Evolutionary conservation across 2,888 invertebrate genomes (phyloP).

Genomic region (Periphyllus acericola): DNA sequence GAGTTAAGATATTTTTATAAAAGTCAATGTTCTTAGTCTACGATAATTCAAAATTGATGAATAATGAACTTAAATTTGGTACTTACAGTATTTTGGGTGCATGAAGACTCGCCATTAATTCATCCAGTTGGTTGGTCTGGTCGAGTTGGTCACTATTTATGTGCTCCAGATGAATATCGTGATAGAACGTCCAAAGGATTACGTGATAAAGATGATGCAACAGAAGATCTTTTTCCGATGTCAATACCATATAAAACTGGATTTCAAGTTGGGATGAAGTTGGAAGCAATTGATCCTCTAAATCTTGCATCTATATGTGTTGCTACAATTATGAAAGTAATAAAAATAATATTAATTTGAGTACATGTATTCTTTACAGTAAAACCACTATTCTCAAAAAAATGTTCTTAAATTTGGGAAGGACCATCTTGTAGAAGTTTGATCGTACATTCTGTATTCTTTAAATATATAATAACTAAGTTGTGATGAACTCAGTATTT

Average conservation of each 20-base stretch:
- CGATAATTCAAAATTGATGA: neutral
- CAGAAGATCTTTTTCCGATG: slow-evolving; percentile 78
- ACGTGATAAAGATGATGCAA: slow-evolving; percentile 81
- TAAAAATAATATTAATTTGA: slow-evolving; percentile 27
- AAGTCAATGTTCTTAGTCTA: neutral
- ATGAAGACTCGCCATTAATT: slow-evolving; percentile 92
- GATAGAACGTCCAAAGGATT: slow-evolving; percentile 79
- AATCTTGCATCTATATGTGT: slow-evolving; percentile 94
- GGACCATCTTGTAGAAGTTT: no score
- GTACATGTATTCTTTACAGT: neutral
- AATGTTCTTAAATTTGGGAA: no score
- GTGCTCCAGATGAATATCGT: slow-evolving; percentile 83
- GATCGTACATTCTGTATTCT: no score
- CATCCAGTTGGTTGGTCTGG: slow-evolving; percentile 98
- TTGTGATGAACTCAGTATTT: no score
- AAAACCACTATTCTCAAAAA: no score
- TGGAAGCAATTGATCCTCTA: slow-evolving; percentile 97
- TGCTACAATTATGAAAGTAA: slow-evolving; percentile 88
- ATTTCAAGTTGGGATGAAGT: slow-evolving; percentile 89
- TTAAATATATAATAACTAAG: no score
- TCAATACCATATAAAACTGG: slow-evolving; percentile 64
- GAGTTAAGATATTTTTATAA: neutral
- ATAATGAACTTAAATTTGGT: slow-evolving; percentile 23
- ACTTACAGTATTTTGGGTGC: slow-evolving; percentile 87
- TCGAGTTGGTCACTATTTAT: slow-evolving; percentile 86